phyloP scores from a whole-genome alignment of 2,888 invertebrate species.

The Sussaba pulchella region DNA sequence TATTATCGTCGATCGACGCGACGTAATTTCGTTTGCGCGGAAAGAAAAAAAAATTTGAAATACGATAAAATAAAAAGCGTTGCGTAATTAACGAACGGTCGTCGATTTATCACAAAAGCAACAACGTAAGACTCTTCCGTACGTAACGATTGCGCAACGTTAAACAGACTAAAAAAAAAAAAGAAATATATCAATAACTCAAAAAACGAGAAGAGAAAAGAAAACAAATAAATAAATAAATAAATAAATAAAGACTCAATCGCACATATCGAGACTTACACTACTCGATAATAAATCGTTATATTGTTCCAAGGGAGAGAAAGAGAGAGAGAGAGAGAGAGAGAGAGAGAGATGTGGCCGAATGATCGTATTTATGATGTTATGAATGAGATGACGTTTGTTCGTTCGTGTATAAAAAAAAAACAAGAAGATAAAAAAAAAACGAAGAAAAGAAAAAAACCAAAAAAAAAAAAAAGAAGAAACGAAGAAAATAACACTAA shows the following conservation, averaged over 20 bases:
- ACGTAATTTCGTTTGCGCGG: too few species aligned
- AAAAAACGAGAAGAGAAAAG: background rate
- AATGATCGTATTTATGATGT: slow-evolving; percentile 70
- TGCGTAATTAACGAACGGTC: slow-evolving; percentile 17
- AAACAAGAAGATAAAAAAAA: background rate
- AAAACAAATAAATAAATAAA: slow-evolving; percentile 11
- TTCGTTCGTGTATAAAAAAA: slow-evolving; percentile 67
- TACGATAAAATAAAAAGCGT: too few species aligned
- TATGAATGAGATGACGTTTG: slow-evolving; percentile 66
- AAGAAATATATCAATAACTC: slow-evolving; percentile 1
- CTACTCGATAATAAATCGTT: slow-evolving; percentile 68
- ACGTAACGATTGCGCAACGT: slow-evolving; percentile 42
- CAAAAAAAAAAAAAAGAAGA: slow-evolving; percentile 55
- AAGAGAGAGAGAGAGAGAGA: slow-evolving; percentile 47
- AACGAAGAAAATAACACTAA: slow-evolving; percentile 29
- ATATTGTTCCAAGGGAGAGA: slow-evolving; percentile 66
- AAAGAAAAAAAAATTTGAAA: too few species aligned
- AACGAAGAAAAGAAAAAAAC: too few species aligned
- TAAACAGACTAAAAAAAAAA: slow-evolving; percentile 33
- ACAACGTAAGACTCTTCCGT: slow-evolving; percentile 2
- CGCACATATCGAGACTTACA: slow-evolving; percentile 54
- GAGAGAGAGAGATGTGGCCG: slow-evolving; percentile 53
- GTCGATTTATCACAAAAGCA: slow-evolving; percentile 24
- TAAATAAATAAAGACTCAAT: slow-evolving; percentile 45
- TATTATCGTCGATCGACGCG: too few species aligned